phyloP scores from a whole-genome alignment of 2,113 vertebrate species.

The Drymodes brunneopygia region DNA sequence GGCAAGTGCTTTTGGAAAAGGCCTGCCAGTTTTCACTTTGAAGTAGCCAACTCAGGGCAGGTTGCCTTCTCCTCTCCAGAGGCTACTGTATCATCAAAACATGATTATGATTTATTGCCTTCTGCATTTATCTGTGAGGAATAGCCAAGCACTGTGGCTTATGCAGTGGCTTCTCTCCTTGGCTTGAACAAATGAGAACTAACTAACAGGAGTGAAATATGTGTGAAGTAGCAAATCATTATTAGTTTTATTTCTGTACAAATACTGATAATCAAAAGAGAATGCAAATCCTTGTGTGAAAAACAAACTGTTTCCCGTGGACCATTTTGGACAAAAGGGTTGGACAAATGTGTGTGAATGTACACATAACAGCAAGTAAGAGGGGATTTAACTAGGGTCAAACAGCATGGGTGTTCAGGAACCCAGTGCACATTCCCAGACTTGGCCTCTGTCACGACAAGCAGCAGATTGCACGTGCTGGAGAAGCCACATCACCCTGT shows the following conservation, averaged over 20 bases:
- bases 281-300: neutral
- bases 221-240: neutral
- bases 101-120: neutral
- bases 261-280: neutral
- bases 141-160: neutral
- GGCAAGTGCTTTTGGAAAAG: neutral
- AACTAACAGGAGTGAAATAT: neutral
- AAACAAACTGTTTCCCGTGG: neutral
- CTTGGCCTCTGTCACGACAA: neutral
- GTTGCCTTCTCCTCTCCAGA: neutral
- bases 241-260: neutral
- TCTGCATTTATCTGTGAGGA: neutral
- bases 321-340: neutral
- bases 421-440: neutral
- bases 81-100: neutral
- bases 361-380: neutral
- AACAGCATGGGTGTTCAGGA: neutral
- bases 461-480: neutral
- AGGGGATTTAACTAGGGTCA: neutral
- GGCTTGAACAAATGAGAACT: neutral
- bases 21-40: neutral
- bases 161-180: neutral
- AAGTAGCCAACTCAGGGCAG: neutral
- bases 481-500: fast-evolving
- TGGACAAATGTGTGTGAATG: neutral